Evolutionary conservation across 1,140 invertebrate genomes (phyloP).

Genomic region (Ephestia elutella): DNA sequence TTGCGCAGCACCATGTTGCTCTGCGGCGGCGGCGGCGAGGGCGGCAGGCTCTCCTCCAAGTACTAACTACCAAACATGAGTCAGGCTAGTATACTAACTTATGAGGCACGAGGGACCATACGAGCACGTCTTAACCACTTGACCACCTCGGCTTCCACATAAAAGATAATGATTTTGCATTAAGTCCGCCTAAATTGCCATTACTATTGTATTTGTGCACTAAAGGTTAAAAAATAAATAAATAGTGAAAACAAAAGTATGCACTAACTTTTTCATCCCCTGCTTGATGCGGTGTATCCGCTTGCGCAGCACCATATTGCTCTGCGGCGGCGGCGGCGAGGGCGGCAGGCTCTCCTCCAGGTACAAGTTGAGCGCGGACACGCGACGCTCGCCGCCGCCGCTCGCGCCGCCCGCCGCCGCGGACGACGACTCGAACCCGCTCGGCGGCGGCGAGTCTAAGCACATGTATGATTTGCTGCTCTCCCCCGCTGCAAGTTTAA

Average conservation of each 20-base stretch:
- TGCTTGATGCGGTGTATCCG: constrained; percentile 90
- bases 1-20: constrained; percentile 89
- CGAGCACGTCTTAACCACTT: too few relatives aligned
- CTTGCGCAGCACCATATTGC: constrained; percentile 88
- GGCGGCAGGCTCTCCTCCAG: constrained; percentile 75
- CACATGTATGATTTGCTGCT: constrained; percentile 79
- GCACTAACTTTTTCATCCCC: constrained; percentile 84
- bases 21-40: constrained; percentile 79
- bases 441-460: constrained; percentile 76
- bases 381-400: constrained; percentile 56
- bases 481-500: constrained; percentile 70
- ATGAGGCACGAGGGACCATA: too few relatives aligned
- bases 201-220: too few relatives aligned
- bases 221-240: too few relatives aligned
- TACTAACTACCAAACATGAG: too few relatives aligned
- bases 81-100: too few relatives aligned
- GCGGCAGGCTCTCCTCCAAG: constrained; percentile 75
- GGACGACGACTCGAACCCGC: constrained; percentile 64
- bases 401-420: constrained; percentile 48
- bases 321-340: constrained; percentile 80
- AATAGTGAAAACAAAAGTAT: background rate
- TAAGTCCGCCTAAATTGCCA: too few relatives aligned
- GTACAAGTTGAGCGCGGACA: constrained; percentile 64
- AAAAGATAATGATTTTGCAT: too few relatives aligned
- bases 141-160: too few relatives aligned